Base-by-base conservation (phyloP, 2,888 invertebrate species). In the Eurytoma californica region DNA sequence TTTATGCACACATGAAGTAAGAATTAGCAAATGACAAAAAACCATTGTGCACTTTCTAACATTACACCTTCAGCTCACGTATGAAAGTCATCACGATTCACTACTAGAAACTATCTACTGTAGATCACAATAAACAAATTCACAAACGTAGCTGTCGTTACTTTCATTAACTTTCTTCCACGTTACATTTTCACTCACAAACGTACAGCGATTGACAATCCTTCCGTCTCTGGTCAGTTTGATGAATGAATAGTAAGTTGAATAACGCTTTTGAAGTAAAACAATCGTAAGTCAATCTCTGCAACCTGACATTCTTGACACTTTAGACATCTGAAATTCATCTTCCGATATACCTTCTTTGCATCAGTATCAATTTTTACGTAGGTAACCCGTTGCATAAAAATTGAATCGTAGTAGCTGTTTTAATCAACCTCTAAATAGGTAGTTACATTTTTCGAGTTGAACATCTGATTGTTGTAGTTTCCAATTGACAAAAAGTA, bases 121-220 rank as follows among this genome's bases (percentile, higher is more conserved):
- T 76, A 80, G 76, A 63, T 65, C 53, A 72, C 61, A 55, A 74
- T 1, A 78, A 49, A 53, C 58, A 80, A 80, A 63, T 70, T 74
- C 53, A 74, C 77, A 57, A 55, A 49, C 30, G 69, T 77, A 77
- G 77, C 47, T 72, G 18, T 67, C 39, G n/a, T 57, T 55, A 72
- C 18, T 28, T 39, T 61, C 58, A 55, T 49, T 60, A 61, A 16
- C n/a, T 13, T 39, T 24, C 61, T 49, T 51, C 51, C 49, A 4
- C 60, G 24, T 73, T 72, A 76, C 53, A 81, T 73, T 69, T 66
- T 68, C 65, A 76, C 65, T 75, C 72, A 80, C 70, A 79, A 73
- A 18, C 28, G 30, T 30, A 55, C 69, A 72, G 72, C 18, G 53
- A 72, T 75, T 80, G 67, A 75, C 72, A 69, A 63, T 51, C 63